Evolutionary conservation across 23 tunicate species (phyloP).

Genomic region (Oikopleura dioica): DNA sequence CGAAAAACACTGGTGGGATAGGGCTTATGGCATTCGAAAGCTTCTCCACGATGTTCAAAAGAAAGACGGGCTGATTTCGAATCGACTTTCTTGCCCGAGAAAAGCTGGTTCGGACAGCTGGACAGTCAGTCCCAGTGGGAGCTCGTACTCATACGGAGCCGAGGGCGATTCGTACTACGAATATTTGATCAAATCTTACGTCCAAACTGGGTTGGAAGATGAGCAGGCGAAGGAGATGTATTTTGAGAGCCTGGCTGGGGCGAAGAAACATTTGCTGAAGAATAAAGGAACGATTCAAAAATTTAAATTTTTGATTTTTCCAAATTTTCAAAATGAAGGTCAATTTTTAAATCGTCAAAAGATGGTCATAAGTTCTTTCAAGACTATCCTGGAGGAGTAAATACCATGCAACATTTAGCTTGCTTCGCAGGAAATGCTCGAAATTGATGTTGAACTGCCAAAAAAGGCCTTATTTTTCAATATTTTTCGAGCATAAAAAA

Average conservation of each 20-base stretch:
- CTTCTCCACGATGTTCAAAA: neutral
- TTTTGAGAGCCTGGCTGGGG: neutral
- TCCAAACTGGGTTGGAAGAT: neutral
- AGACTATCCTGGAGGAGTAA: neutral
- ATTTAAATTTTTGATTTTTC: neutral
- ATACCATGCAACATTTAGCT: neutral
- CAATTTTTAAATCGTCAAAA: neutral
- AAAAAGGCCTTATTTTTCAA: too few species aligned
- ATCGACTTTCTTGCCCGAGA: neutral
- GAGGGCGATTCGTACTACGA: constrained; percentile 8
- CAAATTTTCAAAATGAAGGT: neutral
- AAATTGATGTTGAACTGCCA: too few species aligned
- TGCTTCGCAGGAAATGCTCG: constrained; percentile 10
- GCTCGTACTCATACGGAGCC: neutral
- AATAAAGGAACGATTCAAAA: neutral
- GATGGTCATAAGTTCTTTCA: neutral
- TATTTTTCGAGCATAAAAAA: too few species aligned
- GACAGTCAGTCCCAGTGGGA: neutral
- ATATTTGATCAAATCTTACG: neutral
- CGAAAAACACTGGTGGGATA: neutral
- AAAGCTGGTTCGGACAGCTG: neutral
- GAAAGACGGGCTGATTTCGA: neutral
- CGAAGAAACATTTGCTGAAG: neutral
- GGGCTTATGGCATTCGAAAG: neutral
- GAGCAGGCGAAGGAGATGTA: neutral